Conservation (phyloP, 1,140 invertebrate genomes). For the Zaprionus camerounensis region DNA sequence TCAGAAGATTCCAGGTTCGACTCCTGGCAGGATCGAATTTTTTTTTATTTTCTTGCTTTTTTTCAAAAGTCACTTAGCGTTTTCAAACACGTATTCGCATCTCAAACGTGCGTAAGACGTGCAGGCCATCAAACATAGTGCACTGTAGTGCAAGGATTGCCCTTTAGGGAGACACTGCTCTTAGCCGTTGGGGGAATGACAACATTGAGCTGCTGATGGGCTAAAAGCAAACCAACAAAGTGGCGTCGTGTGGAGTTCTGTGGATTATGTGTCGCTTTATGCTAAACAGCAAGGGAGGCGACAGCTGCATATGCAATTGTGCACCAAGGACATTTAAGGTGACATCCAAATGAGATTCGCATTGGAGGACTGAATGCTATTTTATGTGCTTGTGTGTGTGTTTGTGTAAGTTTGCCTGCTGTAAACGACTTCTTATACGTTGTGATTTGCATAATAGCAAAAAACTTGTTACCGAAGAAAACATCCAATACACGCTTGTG, state of each 20-base stretch:
- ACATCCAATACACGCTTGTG: background rate
- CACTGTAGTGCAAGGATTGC: background rate
- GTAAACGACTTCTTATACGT: conserved; percentile 1
- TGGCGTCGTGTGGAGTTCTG: conserved; percentile 25
- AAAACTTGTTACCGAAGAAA: background rate
- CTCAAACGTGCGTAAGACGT: background rate
- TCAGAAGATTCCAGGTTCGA: conserved; percentile 90
- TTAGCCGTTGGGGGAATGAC: background rate
- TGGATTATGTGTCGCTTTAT: conserved; percentile 36
- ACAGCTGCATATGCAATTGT: conserved; percentile 13
- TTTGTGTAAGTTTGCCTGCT: background rate
- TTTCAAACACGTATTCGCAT: background rate
- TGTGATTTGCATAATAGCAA: conserved; percentile 26
- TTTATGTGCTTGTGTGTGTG: background rate
- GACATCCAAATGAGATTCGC: conserved; percentile 23
- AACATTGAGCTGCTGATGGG: background rate
- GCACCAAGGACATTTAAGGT: conserved; percentile 41
- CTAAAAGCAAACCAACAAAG: conserved; percentile 31
- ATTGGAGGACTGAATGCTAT: conserved; percentile 10
- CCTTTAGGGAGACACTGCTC: background rate
- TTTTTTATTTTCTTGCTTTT: background rate
- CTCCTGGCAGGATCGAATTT: conserved; percentile 88
- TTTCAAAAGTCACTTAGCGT: background rate
- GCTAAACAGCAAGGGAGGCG: conserved; percentile 13
- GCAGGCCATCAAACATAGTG: background rate